Conservation (phyloP, 2,888 invertebrate genomes). For the Aporophyla lueneburgensis region DNA sequence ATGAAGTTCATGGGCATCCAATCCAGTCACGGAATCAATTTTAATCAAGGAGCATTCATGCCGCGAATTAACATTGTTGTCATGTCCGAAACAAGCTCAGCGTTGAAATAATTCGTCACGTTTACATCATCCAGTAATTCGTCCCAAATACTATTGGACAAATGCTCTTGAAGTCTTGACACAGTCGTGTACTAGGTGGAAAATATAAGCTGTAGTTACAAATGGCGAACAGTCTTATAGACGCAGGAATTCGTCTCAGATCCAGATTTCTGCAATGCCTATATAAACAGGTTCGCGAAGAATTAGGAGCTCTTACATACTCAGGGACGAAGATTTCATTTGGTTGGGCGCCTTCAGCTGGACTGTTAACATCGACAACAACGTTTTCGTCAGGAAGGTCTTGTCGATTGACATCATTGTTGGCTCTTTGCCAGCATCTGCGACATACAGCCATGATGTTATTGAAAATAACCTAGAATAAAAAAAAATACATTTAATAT, state of each 20-base stretch:
- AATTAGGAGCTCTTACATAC: neutral
- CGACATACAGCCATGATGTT: too few species aligned
- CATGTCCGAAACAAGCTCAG: conserved; percentile 1
- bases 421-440: neutral
- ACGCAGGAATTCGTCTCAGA: neutral
- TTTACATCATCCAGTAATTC: neutral
- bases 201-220: neutral
- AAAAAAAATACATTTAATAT: too few species aligned
- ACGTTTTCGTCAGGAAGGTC: too few species aligned
- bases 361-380: neutral
- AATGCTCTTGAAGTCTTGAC: neutral
- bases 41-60: too few species aligned
- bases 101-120: neutral
- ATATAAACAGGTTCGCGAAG: neutral
- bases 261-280: neutral
- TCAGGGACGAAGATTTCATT: neutral
- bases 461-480: neutral
- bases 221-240: conserved; percentile 1
- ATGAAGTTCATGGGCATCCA: neutral
- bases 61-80: neutral
- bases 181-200: neutral
- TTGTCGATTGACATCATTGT: neutral
- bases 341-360: conserved; percentile 1
- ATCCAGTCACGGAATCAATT: too few species aligned
- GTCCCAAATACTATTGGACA: neutral